Evolutionary conservation across 2,113 vertebrate genomes (phyloP), one percentile per base, ranked within the genome.

Genomic region (Zosterops japonicus): DNA sequence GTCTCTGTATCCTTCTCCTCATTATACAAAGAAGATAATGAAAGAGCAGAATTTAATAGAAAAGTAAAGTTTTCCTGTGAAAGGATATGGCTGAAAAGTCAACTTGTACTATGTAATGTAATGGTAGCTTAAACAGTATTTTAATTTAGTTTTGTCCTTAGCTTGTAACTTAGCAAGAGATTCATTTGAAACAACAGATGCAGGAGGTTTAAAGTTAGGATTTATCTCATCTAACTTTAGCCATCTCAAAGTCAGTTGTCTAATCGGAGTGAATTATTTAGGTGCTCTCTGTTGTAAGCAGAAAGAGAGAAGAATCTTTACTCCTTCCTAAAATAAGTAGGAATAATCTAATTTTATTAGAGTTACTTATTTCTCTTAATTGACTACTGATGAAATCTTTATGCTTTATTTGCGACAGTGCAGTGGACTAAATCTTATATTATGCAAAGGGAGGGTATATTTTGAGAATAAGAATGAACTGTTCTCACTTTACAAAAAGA

Each of bases 201-300:
- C 22, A 36, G 17, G 28, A 90, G 9, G 18, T 90, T 90, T 80
- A 46, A 88, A 80, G 46, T 83, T 61, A 79, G 25, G 49, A 69
- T 93, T 68, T 33, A 41, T 80, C 35, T 95, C 63, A 57, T 80
- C 67, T 83, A 83, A 86, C 25, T 90, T 90, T 21, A 95, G 23
- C 22, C 20, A 42, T 83, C 50, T 83, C 70, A 74, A 90, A 91
- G 31, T 46, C 85, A 83, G 57, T 65, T 95, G n/a, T 65, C 75
- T 90, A 69, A 85, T 76, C 35, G 23, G 36, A 85, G 25, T 88
- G 46, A 94, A 94, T 76, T 92, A 90, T 93, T 85, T 85, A 93
- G 36, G 29, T 12, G 4, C 3, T 84, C 4, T 57, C 41, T 68
- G 8, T 76, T 14, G 2, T 61, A 83, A 90, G 56, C 10, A 12